Base-by-base conservation (phyloP, 2,797 vertebrate species). In the Thalassophryne amazonica region DNA sequence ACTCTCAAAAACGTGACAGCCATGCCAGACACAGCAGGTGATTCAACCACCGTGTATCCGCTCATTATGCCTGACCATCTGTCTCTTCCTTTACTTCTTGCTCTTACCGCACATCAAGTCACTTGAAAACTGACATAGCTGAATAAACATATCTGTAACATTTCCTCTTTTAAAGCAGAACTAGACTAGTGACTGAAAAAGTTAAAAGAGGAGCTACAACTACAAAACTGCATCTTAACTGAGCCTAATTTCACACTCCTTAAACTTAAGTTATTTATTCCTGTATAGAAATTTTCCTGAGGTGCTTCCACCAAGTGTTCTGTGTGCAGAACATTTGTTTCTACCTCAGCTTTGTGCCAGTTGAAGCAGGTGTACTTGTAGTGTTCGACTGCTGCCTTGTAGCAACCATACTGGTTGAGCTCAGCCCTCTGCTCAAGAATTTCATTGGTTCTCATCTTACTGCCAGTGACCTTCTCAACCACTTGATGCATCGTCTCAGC, bases 281-380 rank as follows among this genome's bases (percentile, higher is more conserved):
- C n/a, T n/a, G n/a, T n/a, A n/a, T n/a, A n/a, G n/a, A n/a, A n/a
- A n/a, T n/a, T n/a, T n/a, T n/a, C n/a, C n/a, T n/a, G n/a, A n/a
- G 10, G 7, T 0, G 9, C 4, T 7, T 3, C 0, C 0, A 4
- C 6, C 2, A 20, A 18, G 27, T 9, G 18, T 14, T 24, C 6
- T 2, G 17, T 0, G 10, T 11, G 23, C 0, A 2, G 0, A 13
- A 2, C 9, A 9, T 12, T 5, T n/a, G 33, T 16, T 22, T 15
- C 25, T 72, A 97, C 95, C 91, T 83, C 50, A 0, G 88, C 0
- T 3, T 77, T 75, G 72, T 95, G 93, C 96, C 97, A 99, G 89
- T 98, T 94, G 90, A 95, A 99, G 83, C 97, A 99, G 60, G 4
- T 88, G 6, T 63, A 46, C 68, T 92, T 97, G 91, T 93, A 98